Evolutionary conservation across 2,113 vertebrate genomes (phyloP).

Genomic region (Melanotaenia duboulayi): DNA sequence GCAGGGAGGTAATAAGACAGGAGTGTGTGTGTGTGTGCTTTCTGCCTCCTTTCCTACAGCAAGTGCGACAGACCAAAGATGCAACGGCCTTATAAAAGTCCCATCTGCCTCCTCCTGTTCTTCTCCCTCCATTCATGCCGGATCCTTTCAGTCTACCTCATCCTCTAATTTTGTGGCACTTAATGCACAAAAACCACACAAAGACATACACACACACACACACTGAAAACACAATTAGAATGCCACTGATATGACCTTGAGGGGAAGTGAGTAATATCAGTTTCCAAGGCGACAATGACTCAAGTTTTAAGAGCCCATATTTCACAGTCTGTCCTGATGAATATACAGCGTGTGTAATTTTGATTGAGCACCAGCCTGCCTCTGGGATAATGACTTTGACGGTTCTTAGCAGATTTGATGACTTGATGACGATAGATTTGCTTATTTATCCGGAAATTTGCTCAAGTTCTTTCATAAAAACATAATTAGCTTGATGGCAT

Average conservation of each 20-base stretch:
- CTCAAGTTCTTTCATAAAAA: slow-evolving; percentile 75
- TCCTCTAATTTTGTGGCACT: slow-evolving; percentile 40
- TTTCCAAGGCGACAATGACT: slow-evolving; percentile 79
- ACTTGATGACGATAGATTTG: slow-evolving; percentile 82
- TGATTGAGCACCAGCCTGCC: slow-evolving; percentile 77
- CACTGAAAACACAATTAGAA: slow-evolving; percentile 71
- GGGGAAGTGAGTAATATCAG: slow-evolving; percentile 74
- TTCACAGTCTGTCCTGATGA: slow-evolving; percentile 79
- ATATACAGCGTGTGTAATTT: slow-evolving; percentile 80
- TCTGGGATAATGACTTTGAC: slow-evolving; percentile 81
- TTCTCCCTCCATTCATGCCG: not conserved
- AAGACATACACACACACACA: slow-evolving; percentile 18
- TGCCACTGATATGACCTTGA: slow-evolving; percentile 79
- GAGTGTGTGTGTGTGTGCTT: too few species aligned
- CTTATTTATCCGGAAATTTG: slow-evolving; percentile 77
- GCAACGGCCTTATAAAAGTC: slow-evolving; percentile 11
- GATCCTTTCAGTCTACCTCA: slow-evolving; percentile 39
- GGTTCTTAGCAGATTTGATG: slow-evolving; percentile 76
- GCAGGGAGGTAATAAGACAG: slow-evolving; percentile 21
- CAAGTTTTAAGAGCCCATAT: slow-evolving; percentile 77
- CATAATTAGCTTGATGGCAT: slow-evolving; percentile 73
- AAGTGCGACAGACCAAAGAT: slow-evolving; percentile 18
- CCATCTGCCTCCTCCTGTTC: slow-evolving; percentile 7
- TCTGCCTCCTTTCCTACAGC: not conserved
- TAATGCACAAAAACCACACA: slow-evolving; percentile 47